A percentile compares a stretch with the other conserved stretches of the same genome.
Conservation (phyloP, 1,140 invertebrate species). For the Rhyacophila brunnea region DNA sequence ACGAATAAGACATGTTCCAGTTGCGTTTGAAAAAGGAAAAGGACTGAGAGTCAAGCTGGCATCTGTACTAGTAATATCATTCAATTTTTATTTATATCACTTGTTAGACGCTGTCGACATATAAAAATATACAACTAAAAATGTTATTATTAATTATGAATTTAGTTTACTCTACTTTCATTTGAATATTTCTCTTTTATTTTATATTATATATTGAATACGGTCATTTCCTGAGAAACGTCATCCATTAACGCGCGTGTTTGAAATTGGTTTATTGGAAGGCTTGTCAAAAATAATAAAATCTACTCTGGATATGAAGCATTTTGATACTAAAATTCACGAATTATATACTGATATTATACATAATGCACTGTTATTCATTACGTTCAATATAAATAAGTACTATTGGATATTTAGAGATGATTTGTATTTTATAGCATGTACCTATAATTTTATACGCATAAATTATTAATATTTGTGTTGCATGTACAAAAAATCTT, state of each 20-base stretch:
- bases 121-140: neutral
- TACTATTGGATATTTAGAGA: too few relatives aligned
- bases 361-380: too few relatives aligned
- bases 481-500: too few relatives aligned
- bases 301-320: too few relatives aligned
- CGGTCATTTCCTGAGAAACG: constrained; percentile 2
- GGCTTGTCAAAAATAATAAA: too few relatives aligned
- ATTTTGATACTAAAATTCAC: too few relatives aligned
- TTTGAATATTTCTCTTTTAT: neutral
- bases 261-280: neutral
- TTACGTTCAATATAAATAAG: too few relatives aligned
- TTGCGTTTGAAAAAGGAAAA: constrained; percentile 69
- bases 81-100: constrained; percentile 1
- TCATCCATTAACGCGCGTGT: neutral
- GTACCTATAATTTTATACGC: too few relatives aligned
- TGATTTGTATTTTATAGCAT: too few relatives aligned
- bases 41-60: constrained; percentile 54
- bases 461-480: too few relatives aligned
- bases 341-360: too few relatives aligned
- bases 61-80: constrained; percentile 1
- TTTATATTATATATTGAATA: too few relatives aligned
- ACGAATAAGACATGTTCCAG: constrained; percentile 74
- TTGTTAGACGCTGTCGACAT: neutral
- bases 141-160: neutral
- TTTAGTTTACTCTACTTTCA: neutral